A percentile compares a stretch with the other conserved stretches of the same genome.
Evolutionary conservation across 2,888 invertebrate genomes (phyloP).

Genomic region (Dichetophora obliterata): DNA sequence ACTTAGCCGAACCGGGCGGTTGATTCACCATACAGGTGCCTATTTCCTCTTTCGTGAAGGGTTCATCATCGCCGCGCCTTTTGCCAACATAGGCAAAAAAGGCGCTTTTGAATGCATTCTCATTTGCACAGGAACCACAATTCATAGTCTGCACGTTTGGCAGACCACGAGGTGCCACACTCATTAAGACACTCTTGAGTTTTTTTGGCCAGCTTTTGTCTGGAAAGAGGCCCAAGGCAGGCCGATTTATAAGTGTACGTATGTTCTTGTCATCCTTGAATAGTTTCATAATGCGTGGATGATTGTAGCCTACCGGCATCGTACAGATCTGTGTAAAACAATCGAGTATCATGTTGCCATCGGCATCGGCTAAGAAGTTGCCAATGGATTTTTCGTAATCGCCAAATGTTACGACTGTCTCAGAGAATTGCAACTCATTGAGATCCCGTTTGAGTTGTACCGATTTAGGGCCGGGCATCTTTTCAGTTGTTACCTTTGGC

Average conservation of each 20-base stretch:
- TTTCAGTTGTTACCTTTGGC: constrained; percentile 73
- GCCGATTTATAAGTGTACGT: constrained; percentile 77
- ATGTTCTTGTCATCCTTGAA: constrained; percentile 78
- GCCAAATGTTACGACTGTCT: constrained; percentile 85
- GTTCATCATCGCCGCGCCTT: constrained; percentile 76
- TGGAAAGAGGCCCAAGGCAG: constrained; percentile 92
- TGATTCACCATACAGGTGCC: constrained; percentile 83
- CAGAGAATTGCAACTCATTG: constrained; percentile 75
- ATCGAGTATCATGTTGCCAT: constrained; percentile 84
- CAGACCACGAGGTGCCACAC: constrained; percentile 84
- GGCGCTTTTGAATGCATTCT: constrained; percentile 92
- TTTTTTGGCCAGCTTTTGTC: constrained; percentile 84
- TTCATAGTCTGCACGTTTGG: constrained; percentile 89
- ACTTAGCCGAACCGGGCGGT: constrained; percentile 83
- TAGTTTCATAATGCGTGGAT: constrained; percentile 82
- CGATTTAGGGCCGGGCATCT: constrained; percentile 79
- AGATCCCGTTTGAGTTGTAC: constrained; percentile 72
- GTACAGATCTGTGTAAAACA: constrained; percentile 91
- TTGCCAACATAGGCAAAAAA: constrained; percentile 84
- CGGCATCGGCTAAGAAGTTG: constrained; percentile 93
- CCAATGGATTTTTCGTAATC: constrained; percentile 91
- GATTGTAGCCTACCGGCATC: constrained; percentile 90
- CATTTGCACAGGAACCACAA: constrained; percentile 94
- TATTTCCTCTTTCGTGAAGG: constrained; percentile 81
- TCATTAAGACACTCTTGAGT: constrained; percentile 76